Evolutionary conservation across 2,888 invertebrate species (phyloP).

Genomic region (Andrena dorsata): DNA sequence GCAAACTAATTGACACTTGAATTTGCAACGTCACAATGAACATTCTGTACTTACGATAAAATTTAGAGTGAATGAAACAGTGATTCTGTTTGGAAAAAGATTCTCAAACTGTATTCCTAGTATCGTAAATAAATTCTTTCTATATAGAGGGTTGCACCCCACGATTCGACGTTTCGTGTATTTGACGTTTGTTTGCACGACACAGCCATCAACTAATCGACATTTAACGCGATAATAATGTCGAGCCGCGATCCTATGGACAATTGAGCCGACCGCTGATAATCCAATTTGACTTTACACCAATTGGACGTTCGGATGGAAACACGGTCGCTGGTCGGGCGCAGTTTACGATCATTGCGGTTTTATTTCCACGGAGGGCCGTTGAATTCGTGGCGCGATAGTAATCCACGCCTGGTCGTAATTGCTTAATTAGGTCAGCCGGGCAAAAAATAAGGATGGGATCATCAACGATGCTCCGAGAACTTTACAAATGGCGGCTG

Average conservation of each 20-base stretch:
- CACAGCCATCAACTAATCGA: conserved; percentile 32
- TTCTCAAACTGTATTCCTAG: too few relatives aligned
- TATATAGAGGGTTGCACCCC: not conserved
- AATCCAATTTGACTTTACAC: conserved; percentile 67
- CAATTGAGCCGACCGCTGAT: conserved; percentile 56
- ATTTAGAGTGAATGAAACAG: too few relatives aligned
- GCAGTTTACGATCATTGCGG: conserved; percentile 24
- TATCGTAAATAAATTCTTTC: not conserved
- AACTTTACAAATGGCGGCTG: conserved; percentile 47
- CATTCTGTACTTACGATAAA: too few relatives aligned
- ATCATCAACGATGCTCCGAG: conserved; percentile 34
- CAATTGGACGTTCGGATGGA: conserved; percentile 42
- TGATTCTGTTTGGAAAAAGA: too few relatives aligned
- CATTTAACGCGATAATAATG: conserved; percentile 62
- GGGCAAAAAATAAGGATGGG: conserved; percentile 40
- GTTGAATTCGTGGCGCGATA: conserved; percentile 49
- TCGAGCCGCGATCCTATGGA: conserved; percentile 60
- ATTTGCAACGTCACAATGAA: too few relatives aligned
- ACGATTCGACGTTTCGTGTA: conserved; percentile 17
- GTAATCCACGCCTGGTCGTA: conserved; percentile 51
- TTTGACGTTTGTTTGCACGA: conserved; percentile 25
- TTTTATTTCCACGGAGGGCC: conserved; percentile 37
- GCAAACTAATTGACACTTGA: not conserved
- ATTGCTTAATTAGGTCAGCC: conserved; percentile 67
- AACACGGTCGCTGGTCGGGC: conserved; percentile 29